Evolutionary conservation across 2,888 invertebrate genomes (phyloP), one percentile per base, ranked within the genome.

Genomic region (Monochamus alternatus): DNA sequence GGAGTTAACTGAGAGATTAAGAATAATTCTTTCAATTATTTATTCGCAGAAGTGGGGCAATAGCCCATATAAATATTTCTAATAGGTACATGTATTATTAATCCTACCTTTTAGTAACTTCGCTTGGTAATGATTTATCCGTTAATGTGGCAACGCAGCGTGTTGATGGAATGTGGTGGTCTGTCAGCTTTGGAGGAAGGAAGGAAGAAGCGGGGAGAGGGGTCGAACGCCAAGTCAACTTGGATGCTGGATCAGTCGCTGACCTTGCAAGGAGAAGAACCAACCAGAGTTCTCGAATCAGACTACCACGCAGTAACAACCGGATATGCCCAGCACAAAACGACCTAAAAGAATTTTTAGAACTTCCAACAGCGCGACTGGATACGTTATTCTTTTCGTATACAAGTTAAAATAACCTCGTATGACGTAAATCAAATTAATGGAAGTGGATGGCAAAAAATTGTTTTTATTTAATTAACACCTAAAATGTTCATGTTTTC

Each of bases 171-270:
- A 86, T 85, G 86, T 83, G 84, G 85, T 84, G 84, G 84, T 81
- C 82, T 83, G 75, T 75, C 78, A 78, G 78, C 79, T 75, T 77
- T 77, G 81, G 80, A 87, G 87, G 87, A 87, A 88, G 88, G 88
- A 88, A 88, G 88, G 87, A 88, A 88, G 85, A 86, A 82, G 84
- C 82, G 83, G 75, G 81, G 79, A 76, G 83, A 80, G 85, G 83
- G 81, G 81, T 65, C 66, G 71, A 75, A 72, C 65, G 68, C 74
- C 75, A 51, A 71, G 75, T 71, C 71, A 52, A 71, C 71, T 71
- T 71, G 71, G 83, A 83, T 86, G 87, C 85, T 86, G 87, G 87
- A 87, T 87, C 88, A 89, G 89, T 89, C 89, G 89, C 89, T 89
- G 88, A 89, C 89, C 89, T 89, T 89, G 89, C 88, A 87, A 87